Evolutionary conservation across 2,113 vertebrate species (phyloP), one percentile per base, ranked within the genome.

Genomic region (Leuciscus idus): DNA sequence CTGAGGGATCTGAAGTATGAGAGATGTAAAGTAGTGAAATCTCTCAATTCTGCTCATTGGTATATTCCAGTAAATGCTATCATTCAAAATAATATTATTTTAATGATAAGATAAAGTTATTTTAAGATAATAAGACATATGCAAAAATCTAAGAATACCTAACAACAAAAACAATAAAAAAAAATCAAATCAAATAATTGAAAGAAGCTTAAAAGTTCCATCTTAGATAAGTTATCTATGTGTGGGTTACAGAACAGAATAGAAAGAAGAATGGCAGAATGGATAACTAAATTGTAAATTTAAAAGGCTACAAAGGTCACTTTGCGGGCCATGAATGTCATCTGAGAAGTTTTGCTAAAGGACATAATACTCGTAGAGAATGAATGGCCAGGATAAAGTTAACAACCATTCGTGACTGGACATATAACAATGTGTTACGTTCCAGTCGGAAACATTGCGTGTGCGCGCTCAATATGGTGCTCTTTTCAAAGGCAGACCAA

Each of bases 401-500:
- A 83, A 85, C 84, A 79, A 83, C 59, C 50, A 59, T 12, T 48
- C 62, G 17, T 82, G 85, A 73, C 80, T 78, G 80, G 64, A 70
- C 74, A 85, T 89, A 87, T 85, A 85, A 85, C 62, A 75, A 85
- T 80, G 83, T 59, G 84, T 86, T 86, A 74, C 62, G 85, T 80
- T 85, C 72, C 64, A 59, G 81, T 79, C 79, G 43, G 84, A 79
- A 85, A 88, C 66, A 87, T 59, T 4, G 72, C 28, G 74, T 76
- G 86, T 81, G 88, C 84, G 77, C 70, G 77, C 78, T 84, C 75
- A 66, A 61, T 70, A 85, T 80, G 48, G 85, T 64, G 64, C 81
- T 88, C 83, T 83, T 86, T 87, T 87, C 73, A 83, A 90, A 87
- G 66, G 68, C 83, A 88, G 83, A 89, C 84, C 85, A 84, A 84